These are phyloP conservation scores for Sus scrofa DNA, from an alignment of 2,113 vertebrate species.

Conservation along the genomic window DNA sequence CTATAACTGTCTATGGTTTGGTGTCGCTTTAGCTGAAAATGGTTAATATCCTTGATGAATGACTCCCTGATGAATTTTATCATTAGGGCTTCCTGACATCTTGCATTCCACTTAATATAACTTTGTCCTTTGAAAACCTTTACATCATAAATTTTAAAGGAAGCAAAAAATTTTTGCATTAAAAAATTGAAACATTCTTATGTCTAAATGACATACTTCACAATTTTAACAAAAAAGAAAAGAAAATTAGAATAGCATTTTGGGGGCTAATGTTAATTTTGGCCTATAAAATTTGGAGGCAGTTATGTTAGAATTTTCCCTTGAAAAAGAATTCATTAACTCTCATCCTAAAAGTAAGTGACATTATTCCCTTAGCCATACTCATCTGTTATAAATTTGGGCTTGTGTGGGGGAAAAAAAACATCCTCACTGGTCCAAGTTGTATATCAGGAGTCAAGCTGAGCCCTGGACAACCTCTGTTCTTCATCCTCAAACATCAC, in stretches of 20 bases:
- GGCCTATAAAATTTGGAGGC: neutral
- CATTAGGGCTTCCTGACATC: conserved; percentile 55
- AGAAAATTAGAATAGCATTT: neutral
- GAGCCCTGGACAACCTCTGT: conserved; percentile 44
- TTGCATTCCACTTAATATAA: conserved; percentile 45
- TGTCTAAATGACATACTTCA: conserved; percentile 25
- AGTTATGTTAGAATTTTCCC: conserved; percentile 48
- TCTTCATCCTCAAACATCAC: conserved; percentile 53
- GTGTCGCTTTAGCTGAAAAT: conserved; percentile 40
- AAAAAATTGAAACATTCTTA: conserved; percentile 52
- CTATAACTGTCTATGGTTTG: conserved; percentile 7
- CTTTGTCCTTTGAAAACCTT: conserved; percentile 51
- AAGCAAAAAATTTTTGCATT: conserved; percentile 14
- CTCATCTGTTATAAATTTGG: conserved; percentile 29
- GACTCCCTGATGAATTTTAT: conserved; percentile 52
- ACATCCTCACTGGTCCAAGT: neutral
- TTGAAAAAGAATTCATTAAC: conserved; percentile 53
- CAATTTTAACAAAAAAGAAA: conserved; percentile 48
- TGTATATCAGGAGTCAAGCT: neutral
- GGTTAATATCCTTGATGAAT: conserved; percentile 49
- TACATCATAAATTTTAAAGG: conserved; percentile 55
- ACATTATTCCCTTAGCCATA: conserved; percentile 37
- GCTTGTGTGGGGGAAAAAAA: neutral
- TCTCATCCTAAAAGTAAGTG: conserved; percentile 48
- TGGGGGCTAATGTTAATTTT: conserved; percentile 14